These are phyloP conservation scores for Pogoniulus pusillus DNA, from an alignment of 2,797 vertebrate species.

Conservation along the genomic window DNA sequence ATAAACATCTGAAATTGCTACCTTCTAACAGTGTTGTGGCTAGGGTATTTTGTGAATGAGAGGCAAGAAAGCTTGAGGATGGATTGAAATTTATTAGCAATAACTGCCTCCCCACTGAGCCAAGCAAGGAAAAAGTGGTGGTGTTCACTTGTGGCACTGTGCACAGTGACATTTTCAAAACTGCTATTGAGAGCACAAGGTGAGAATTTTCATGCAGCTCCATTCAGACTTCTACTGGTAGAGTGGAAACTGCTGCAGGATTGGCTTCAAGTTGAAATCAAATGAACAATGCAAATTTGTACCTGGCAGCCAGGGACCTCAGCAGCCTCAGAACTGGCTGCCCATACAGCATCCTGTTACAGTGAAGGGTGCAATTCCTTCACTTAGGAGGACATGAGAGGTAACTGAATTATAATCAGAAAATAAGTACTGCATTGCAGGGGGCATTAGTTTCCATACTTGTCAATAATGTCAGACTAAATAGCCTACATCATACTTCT, in stretches of 20 bases:
- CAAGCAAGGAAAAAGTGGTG: not conserved
- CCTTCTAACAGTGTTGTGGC: not conserved
- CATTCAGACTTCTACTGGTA: not conserved
- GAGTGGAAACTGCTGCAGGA: not conserved
- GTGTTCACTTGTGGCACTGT: not conserved
- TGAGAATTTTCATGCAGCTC: not conserved
- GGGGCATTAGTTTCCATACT: not conserved
- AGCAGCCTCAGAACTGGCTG: not conserved
- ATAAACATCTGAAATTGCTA: not conserved
- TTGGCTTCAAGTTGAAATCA: not conserved
- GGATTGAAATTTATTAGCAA: not conserved
- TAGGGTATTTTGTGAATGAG: not conserved
- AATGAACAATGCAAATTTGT: not conserved
- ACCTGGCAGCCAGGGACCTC: not conserved
- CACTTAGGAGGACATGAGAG: not conserved
- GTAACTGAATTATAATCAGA: not conserved
- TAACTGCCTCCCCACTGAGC: not conserved
- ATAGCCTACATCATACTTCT: not conserved
- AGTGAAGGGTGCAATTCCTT: not conserved
- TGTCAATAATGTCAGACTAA: not conserved
- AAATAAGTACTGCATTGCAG: not conserved
- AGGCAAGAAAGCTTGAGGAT: not conserved
- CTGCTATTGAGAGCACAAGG: not conserved
- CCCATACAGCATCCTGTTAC: not conserved
- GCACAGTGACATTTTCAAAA: not conserved